These are phyloP conservation scores for Aphelenchoides fujianensis DNA, from an alignment of 1,140 invertebrate genomes.

Conservation along the genomic window DNA sequence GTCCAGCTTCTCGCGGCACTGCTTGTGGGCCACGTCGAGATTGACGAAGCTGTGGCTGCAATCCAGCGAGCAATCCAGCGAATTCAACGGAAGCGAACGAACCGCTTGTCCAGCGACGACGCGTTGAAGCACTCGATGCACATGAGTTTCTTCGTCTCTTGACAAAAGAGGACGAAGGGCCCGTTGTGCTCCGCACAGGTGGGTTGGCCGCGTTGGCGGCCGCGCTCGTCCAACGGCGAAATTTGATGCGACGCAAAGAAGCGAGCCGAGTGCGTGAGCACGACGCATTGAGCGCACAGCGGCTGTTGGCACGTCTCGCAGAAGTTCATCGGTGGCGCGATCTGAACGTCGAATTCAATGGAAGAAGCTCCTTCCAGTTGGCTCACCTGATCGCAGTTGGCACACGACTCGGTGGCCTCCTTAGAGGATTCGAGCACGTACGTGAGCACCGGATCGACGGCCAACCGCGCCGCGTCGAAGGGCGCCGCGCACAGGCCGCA, in stretches of 20 bases:
- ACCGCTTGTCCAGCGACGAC: conserved; percentile 37
- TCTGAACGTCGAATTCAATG: no score
- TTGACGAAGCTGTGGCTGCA: conserved; percentile 55
- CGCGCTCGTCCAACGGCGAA: conserved; percentile 53
- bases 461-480: conserved; percentile 20
- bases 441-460: conserved; percentile 41
- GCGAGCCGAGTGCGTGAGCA: conserved; percentile 54
- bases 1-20: conserved; percentile 57
- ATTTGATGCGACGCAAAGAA: conserved; percentile 57
- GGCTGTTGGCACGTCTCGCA: conserved; percentile 62
- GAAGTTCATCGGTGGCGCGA: conserved; percentile 56
- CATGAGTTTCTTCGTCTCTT: conserved; percentile 49
- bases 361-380: not conserved
- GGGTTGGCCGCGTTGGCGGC: conserved; percentile 28
- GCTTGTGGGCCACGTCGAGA: conserved; percentile 59
- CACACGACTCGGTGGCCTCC: conserved; percentile 54
- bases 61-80: not conserved
- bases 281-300: conserved; percentile 46
- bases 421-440: conserved; percentile 55
- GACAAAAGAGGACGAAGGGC: conserved; percentile 55
- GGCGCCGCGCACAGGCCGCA: conserved; percentile 27
- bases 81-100: not conserved
- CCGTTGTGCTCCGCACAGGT: conserved; percentile 52
- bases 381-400: conserved; percentile 59
- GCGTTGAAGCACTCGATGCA: conserved; percentile 61